Base-by-base conservation (phyloP, 2,888 invertebrate genomes). In the Fissipunctia ypsillon region DNA sequence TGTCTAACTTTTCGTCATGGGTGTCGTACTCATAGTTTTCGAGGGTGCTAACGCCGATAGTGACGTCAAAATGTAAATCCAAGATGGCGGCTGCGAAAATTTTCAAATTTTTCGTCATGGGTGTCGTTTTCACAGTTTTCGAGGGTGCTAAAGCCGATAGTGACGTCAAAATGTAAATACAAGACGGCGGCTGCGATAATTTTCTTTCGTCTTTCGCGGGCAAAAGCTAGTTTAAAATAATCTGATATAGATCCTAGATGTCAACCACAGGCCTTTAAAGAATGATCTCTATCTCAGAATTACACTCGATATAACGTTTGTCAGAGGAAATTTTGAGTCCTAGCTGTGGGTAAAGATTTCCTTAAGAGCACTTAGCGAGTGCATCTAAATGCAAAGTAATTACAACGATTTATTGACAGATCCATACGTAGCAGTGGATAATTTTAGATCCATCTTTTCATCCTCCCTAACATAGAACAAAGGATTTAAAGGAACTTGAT, bases 391-490 rank as follows among this genome's bases (percentile, higher is more conserved):
- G 9, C 10, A 52, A 22, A 31, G 12, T n/a, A 9, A 16, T 38
- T 16, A 3, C 22, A 10, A 50, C 12, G 1, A 67, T 35, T n/a
- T 66, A 76, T 69, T 77, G 0, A 12, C 2, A 41, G 9, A 69
- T 43, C 22, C 2, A 45, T 28, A 48, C 9, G 3, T 10, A 50
- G 4, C 57, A 10, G 22, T 1, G n/a, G 25, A 57, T 41, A 19
- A 56, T n/a, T 73, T 48, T 48, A 12, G 28, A 50, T 12, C 25
- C 25, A 59, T 45, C 14, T 19, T 28, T 25, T 25, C 50, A 52
- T 5, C 25, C 7, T 16, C 19, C 22, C 28, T 12, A 31, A 38
- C 3, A 38, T 5, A 78, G 59, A 79, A 75, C 80, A 79, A 79
- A 79, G 59, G 38, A 14, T 73, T 73, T 41, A 73, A 9, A 41